phyloP scores from a whole-genome alignment of 2,113 vertebrate genomes.

The Cygnus atratus region DNA sequence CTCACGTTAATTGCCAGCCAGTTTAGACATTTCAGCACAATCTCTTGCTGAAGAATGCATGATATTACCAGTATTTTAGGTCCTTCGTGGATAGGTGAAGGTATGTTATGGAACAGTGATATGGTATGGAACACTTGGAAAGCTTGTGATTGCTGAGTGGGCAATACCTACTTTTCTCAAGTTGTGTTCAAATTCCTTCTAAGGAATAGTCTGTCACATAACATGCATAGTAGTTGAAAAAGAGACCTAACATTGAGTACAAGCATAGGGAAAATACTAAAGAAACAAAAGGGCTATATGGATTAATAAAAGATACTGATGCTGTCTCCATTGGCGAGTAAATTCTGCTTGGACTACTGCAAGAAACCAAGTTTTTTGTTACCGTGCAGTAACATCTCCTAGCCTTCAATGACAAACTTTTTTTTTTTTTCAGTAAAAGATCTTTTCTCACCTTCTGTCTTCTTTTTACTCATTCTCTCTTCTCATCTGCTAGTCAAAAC shows the following conservation, averaged over 20 bases:
- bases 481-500: background rate
- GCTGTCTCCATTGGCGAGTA: background rate
- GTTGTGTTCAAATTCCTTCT: background rate
- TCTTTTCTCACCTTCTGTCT: fast-evolving
- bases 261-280: background rate
- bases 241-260: background rate
- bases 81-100: background rate
- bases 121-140: background rate
- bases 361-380: background rate
- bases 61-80: background rate
- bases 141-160: background rate
- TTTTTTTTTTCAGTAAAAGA: background rate
- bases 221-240: background rate
- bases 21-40: background rate
- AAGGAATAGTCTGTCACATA: background rate
- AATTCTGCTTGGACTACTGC: background rate
- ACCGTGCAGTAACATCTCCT: background rate
- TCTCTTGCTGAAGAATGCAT: background rate
- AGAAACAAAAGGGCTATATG: background rate
- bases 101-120: background rate
- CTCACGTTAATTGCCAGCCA: background rate
- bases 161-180: background rate
- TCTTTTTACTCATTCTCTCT: background rate
- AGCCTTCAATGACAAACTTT: background rate
- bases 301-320: background rate